Evolutionary conservation across 2,888 invertebrate genomes (phyloP).

Genomic region (Diarsia rubi): DNA sequence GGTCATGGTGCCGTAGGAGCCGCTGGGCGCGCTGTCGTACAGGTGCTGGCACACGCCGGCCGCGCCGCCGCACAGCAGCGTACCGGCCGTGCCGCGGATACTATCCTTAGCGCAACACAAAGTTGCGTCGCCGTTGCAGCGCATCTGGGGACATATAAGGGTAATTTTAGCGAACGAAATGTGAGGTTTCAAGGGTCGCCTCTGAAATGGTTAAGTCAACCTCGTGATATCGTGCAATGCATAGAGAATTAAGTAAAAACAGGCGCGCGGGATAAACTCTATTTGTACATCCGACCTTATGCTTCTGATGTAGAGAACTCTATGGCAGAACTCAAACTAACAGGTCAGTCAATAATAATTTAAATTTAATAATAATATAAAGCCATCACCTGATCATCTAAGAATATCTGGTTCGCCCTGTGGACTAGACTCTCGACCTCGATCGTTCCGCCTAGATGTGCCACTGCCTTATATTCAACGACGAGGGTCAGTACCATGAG

Average conservation of each 20-base stretch:
- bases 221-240: not conserved
- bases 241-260: not conserved
- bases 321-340: not conserved
- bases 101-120: slow-evolving; percentile 96
- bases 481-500: slow-evolving; percentile 98
- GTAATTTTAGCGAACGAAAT: not conserved
- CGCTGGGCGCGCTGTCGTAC: slow-evolving; percentile 99
- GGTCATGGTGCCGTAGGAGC: slow-evolving; percentile 99
- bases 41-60: slow-evolving; percentile 99
- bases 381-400: slow-evolving; percentile 96
- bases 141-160: slow-evolving; percentile 87
- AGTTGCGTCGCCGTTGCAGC: slow-evolving; percentile 97
- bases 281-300: no score
- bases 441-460: slow-evolving; percentile 94
- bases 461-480: slow-evolving; percentile 95
- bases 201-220: not conserved
- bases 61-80: slow-evolving; percentile 96
- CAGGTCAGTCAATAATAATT: not conserved
- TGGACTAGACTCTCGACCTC: slow-evolving; percentile 98
- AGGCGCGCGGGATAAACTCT: not conserved
- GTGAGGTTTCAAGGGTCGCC: not conserved
- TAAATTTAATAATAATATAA: not conserved
- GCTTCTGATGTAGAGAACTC: no score
- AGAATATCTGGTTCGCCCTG: slow-evolving; percentile 98
- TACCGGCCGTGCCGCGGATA: slow-evolving; percentile 94